phyloP scores from a whole-genome alignment of 2,113 vertebrate species.

The Oreotragus oreotragus region DNA sequence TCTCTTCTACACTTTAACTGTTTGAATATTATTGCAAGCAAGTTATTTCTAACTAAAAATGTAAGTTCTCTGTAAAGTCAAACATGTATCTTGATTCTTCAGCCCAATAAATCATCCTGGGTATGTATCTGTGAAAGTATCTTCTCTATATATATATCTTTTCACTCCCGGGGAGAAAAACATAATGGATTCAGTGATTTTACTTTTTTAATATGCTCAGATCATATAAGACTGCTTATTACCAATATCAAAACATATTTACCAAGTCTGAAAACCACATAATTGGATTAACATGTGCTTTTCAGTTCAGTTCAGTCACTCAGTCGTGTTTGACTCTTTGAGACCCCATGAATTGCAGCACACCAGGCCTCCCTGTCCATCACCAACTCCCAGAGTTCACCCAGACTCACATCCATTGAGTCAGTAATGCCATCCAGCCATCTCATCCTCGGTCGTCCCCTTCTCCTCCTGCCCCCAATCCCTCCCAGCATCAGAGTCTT shows the following conservation, averaged over 20 bases:
- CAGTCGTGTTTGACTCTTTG: too few species aligned
- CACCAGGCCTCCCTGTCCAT: too few species aligned
- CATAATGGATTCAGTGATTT: too few species aligned
- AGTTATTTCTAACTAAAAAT: not conserved
- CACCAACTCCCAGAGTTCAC: too few species aligned
- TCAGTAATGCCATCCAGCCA: too few species aligned
- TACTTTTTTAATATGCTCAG: too few species aligned
- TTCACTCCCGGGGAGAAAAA: not conserved
- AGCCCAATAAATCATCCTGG: not conserved
- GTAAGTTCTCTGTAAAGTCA: not conserved
- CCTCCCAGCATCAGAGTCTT: too few species aligned
- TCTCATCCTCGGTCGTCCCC: too few species aligned
- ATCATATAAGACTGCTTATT: not conserved
- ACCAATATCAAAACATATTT: not conserved
- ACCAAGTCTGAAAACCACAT: not conserved
- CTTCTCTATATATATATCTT: not conserved
- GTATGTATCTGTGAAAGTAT: not conserved
- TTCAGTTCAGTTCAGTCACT: too few species aligned
- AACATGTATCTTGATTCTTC: not conserved
- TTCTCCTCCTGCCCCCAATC: too few species aligned
- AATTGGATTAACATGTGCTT: not conserved
- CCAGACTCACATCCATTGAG: too few species aligned
- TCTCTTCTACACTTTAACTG: not conserved
- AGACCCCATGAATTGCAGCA: rapidly evolving
- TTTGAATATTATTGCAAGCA: not conserved